Evolutionary conservation across 1,140 invertebrate species (phyloP), one percentile per base, ranked within the genome.

Genomic region (Drosophila yakuba): DNA sequence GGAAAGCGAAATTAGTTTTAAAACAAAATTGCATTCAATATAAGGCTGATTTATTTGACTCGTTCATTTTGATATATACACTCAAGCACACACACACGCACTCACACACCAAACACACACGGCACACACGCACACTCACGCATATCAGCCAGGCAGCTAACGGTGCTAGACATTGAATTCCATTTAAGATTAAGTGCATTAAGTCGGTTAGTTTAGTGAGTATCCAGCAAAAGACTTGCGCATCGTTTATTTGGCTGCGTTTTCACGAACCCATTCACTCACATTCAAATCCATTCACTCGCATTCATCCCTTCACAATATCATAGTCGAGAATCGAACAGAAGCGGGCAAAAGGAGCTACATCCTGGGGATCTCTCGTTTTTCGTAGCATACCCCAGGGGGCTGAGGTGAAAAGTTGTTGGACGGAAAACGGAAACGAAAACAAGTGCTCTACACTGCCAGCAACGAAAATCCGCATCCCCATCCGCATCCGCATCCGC

Each of bases 41-140:
- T 86, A 86, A 86, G 83, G 83, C 83, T 86, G 83, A 86, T 86
- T 86, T 86, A 86, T 86, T 86, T 86, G 83, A 86, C 83, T 81
- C 72, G 83, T 88, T 85, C 82, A 76, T 85, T 85, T 85, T 80
- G 72, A 77, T 85, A 80, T 62, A 56, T 47, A 57, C 47, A 75
- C 67, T 5, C 17, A 5, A 17, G 39, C 50, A 41, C 67, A 48
- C 39, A 54, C 60, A 51, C 75, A 58, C 63, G 48, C 61, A 25
- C 63, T 4, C 56, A 25, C 64, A 15, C 51, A 45, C 47, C 7
- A 2, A 32, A 48, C 51, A 68, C 43, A 38, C 55, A 48, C 28
- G 36, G 36, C 62, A 28, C 48, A 43, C 62, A 61, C 60, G 54
- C 79, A 56, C 80, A 50, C 61, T 50, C 57, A 68, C 59, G 39